Evolutionary conservation across 2,797 vertebrate genomes (phyloP).

Genomic region (Benthosema pterotum): DNA sequence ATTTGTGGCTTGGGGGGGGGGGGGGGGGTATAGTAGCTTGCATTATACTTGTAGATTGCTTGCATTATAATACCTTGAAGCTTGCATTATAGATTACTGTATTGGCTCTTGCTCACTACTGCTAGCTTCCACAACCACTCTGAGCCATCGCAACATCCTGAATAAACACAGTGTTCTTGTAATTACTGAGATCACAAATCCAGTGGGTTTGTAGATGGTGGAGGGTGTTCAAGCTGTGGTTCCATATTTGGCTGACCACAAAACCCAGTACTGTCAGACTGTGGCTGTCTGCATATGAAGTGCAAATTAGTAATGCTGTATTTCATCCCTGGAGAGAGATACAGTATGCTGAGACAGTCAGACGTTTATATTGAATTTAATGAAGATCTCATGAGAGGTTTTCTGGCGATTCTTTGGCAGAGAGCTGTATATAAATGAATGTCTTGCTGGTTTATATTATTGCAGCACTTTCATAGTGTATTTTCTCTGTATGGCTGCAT

Average conservation of each 20-base stretch:
- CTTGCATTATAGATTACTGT: too few relatives aligned
- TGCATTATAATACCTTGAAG: too few relatives aligned
- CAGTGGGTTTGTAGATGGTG: background rate
- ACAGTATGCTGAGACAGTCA: conserved; percentile 3
- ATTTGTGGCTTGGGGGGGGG: too few relatives aligned
- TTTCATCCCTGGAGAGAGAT: conserved; percentile 6
- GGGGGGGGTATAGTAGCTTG: too few relatives aligned
- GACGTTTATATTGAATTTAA: too few relatives aligned
- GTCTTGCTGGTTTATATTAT: background rate
- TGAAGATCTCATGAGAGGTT: background rate
- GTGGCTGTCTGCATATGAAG: conserved; percentile 8
- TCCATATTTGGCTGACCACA: conserved; percentile 23
- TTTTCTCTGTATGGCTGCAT: background rate
- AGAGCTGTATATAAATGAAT: background rate
- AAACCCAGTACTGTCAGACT: conserved; percentile 40
- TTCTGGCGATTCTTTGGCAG: background rate
- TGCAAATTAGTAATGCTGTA: background rate
- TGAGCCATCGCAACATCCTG: conserved; percentile 12
- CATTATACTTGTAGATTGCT: too few relatives aligned
- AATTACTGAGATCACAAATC: conserved; percentile 23
- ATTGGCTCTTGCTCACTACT: too few relatives aligned
- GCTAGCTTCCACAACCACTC: background rate
- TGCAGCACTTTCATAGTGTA: background rate
- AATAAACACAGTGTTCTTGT: conserved; percentile 7
- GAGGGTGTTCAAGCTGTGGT: background rate